These are phyloP conservation scores for Megaceryle torquata DNA, from an alignment of 2,113 vertebrate species.

Conservation along the genomic window DNA sequence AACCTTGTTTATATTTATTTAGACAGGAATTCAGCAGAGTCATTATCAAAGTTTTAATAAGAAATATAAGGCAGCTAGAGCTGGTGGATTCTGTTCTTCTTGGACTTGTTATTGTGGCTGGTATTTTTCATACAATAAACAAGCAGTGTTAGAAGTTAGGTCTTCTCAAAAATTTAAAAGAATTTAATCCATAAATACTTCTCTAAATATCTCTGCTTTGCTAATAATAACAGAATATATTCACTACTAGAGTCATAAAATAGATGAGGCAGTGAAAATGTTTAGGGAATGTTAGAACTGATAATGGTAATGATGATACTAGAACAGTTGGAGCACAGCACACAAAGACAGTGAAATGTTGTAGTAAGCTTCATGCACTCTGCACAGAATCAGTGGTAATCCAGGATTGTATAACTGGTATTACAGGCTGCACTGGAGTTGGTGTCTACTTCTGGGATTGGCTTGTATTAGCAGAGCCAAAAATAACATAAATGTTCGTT, in stretches of 20 bases:
- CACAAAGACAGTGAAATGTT: constrained; percentile 7
- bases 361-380: neutral
- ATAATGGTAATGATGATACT: neutral
- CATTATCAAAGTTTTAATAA: neutral
- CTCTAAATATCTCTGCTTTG: constrained; percentile 32
- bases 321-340: constrained; percentile 5
- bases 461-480: constrained; percentile 9
- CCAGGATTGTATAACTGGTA: constrained; percentile 25
- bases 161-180: constrained; percentile 32
- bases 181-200: constrained; percentile 52
- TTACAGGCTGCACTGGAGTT: constrained; percentile 25
- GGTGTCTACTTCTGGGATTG: neutral
- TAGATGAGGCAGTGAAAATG: constrained; percentile 45
- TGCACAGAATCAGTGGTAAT: neutral
- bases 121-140: constrained; percentile 22
- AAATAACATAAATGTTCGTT: neutral
- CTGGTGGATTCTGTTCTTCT: neutral
- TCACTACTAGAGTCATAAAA: constrained; percentile 40
- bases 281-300: constrained; percentile 32
- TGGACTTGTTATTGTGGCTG: neutral
- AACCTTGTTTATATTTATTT: neutral
- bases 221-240: constrained; percentile 20
- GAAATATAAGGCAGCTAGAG: neutral
- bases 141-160: constrained; percentile 5
- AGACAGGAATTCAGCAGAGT: neutral